phyloP scores from a whole-genome alignment of 2,113 vertebrate genomes.

The Rostratula benghalensis region DNA sequence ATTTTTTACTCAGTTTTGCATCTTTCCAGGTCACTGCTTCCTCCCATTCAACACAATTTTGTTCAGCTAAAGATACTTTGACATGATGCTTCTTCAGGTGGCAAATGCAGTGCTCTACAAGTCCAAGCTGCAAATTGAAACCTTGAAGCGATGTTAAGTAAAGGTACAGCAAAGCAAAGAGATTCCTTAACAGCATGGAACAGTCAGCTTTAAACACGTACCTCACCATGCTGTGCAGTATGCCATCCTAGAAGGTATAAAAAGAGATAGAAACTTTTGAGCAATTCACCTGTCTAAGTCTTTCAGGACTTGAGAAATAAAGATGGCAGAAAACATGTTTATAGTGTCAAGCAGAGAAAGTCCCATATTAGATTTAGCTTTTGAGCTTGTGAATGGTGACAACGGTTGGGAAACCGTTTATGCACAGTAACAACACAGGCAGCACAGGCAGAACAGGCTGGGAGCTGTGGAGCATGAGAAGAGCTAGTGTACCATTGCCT shows the following conservation, averaged over 20 bases:
- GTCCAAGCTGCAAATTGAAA: not conserved
- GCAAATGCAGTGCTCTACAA: not conserved
- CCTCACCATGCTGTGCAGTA: not conserved
- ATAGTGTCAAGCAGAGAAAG: not conserved
- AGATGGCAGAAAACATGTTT: not conserved
- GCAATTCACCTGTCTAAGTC: not conserved
- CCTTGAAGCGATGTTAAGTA: not conserved
- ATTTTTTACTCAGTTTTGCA: not conserved
- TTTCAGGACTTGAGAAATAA: not conserved
- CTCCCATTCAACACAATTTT: not conserved
- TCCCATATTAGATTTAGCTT: not conserved
- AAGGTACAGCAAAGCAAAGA: not conserved
- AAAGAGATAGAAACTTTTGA: not conserved
- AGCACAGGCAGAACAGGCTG: not conserved
- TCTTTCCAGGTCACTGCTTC: not conserved
- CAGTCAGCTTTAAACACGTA: not conserved
- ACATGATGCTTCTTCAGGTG: not conserved
- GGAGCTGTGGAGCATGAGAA: not conserved
- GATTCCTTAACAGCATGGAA: not conserved
- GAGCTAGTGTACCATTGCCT: not conserved
- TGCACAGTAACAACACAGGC: too few relatives aligned
- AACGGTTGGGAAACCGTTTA: not conserved
- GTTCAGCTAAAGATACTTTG: not conserved
- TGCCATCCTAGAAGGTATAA: not conserved
- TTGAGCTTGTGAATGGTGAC: not conserved